These are phyloP conservation scores for Atlantisia rogersi DNA, from an alignment of 2,113 vertebrate species.

Conservation along the genomic window DNA sequence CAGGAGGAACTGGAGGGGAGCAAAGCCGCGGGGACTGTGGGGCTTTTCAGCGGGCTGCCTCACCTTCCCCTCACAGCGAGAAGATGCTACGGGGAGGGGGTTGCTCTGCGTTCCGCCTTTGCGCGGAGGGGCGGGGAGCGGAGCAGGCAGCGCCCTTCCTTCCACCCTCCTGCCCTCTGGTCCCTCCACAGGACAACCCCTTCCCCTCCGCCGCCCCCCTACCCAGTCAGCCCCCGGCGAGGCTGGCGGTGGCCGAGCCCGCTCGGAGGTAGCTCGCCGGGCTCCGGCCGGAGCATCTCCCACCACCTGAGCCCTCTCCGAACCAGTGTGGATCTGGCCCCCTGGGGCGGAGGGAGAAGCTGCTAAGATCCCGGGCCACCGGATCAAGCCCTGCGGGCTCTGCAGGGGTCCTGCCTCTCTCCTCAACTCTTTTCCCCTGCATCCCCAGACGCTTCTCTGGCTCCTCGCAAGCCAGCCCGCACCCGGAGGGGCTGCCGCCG, in stretches of 20 bases:
- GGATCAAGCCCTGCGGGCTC: background rate
- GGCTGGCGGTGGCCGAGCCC: background rate
- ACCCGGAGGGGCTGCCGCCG: too few species aligned
- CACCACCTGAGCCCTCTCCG: background rate
- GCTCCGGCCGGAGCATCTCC: background rate
- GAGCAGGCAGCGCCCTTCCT: background rate
- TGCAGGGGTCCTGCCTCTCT: background rate
- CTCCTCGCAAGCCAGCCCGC: background rate
- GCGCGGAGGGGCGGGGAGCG: background rate
- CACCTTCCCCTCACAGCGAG: background rate
- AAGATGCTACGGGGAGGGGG: background rate
- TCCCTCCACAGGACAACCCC: background rate
- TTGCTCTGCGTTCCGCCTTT: background rate
- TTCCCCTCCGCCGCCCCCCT: background rate
- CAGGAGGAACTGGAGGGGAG: background rate
- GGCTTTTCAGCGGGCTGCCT: background rate
- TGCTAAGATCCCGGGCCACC: background rate
- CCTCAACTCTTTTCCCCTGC: background rate
- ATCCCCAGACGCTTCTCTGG: background rate
- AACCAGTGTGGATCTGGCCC: too few species aligned
- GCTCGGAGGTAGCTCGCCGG: background rate
- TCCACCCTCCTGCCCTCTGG: background rate
- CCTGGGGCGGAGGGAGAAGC: too few species aligned
- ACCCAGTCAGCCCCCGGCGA: too few species aligned
- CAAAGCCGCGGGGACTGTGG: background rate